phyloP scores from a whole-genome alignment of 1,140 invertebrate species.

The Caenorhabditis inopinata region DNA sequence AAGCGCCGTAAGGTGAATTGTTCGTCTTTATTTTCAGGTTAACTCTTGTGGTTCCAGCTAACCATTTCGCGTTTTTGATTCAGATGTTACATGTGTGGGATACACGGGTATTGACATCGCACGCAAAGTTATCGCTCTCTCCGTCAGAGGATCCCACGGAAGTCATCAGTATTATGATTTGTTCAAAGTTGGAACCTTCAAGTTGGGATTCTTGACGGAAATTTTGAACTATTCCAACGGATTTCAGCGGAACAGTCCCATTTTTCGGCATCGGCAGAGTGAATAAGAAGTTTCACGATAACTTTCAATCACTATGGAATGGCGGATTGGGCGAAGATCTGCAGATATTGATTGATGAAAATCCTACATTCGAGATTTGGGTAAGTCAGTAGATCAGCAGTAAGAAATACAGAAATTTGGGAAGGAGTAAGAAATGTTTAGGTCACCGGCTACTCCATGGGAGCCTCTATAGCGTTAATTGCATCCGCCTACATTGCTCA shows the following conservation, averaged over 20 bases:
- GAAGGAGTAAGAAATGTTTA: too few relatives aligned
- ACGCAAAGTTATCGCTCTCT: background rate
- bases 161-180: slow-evolving; percentile 20
- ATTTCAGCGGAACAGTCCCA: background rate
- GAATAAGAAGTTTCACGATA: slow-evolving; percentile 37
- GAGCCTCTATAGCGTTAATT: slow-evolving; percentile 24
- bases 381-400: background rate
- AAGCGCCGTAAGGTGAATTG: background rate
- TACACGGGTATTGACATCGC: background rate
- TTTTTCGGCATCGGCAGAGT: background rate
- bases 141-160: background rate
- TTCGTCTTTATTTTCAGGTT: background rate
- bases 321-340: slow-evolving; percentile 46
- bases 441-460: slow-evolving; percentile 34
- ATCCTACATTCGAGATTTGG: slow-evolving; percentile 42
- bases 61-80: background rate
- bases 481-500: background rate
- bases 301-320: slow-evolving; percentile 45
- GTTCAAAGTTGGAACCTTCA: background rate
- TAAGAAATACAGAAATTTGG: background rate
- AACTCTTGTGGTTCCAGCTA: too few relatives aligned
- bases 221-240: background rate
- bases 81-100: slow-evolving; percentile 1
- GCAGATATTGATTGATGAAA: slow-evolving; percentile 13
- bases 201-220: background rate